phyloP scores from a whole-genome alignment of 2,888 invertebrate genomes.

The Bimastos eiseni region DNA sequence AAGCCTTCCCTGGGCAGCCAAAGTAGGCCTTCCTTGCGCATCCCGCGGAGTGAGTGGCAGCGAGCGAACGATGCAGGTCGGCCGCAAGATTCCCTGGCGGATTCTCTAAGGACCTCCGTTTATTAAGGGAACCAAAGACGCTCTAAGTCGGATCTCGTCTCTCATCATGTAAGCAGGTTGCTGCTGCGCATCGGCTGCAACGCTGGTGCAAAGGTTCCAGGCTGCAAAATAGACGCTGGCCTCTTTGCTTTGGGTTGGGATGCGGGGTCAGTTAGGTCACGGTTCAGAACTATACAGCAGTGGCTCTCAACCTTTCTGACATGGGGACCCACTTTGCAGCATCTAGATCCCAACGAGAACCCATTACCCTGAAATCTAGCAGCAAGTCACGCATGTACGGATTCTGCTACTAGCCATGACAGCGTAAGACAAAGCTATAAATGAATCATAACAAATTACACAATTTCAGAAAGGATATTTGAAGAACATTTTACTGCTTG shows the following conservation, averaged over 20 bases:
- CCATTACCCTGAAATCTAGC: too few species aligned
- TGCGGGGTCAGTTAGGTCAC: background rate
- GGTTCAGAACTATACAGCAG: background rate
- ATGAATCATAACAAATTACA: too few species aligned
- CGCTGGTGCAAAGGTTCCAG: background rate
- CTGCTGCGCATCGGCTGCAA: background rate
- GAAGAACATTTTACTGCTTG: too few species aligned
- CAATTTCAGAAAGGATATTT: too few species aligned
- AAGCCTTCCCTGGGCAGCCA: background rate
- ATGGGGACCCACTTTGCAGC: too few species aligned
- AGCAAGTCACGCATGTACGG: too few species aligned
- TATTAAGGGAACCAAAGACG: too few species aligned
- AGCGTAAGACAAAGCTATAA: too few species aligned
- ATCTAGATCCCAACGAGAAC: too few species aligned
- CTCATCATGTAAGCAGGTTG: background rate
- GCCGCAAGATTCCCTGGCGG: background rate
- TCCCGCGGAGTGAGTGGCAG: background rate
- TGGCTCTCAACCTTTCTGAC: background rate
- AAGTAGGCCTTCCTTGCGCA: background rate
- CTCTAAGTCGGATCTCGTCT: background rate
- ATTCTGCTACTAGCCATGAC: too few species aligned
- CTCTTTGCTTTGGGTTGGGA: background rate
- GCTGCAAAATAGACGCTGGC: background rate
- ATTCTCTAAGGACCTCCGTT: background rate
- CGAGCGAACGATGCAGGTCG: background rate